Base-by-base conservation (phyloP, 2,888 invertebrate species). In the Hydrotaea diabolus region DNA sequence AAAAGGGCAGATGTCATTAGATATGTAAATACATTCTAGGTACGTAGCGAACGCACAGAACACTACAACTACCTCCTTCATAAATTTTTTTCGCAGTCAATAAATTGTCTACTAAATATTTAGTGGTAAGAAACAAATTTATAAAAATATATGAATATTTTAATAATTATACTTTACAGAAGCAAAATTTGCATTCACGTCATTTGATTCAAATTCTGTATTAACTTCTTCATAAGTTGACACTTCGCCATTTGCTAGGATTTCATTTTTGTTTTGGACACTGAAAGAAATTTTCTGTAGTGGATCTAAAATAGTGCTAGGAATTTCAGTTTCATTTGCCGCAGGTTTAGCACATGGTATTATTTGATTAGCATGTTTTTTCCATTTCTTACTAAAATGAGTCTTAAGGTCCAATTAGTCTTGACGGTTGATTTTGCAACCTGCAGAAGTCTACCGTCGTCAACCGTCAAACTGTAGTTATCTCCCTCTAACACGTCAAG, bases 301-400 rank as follows among this genome's bases (percentile, higher is more conserved):
- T 39, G 39, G 39, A 39, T 39, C 76, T 53, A n/a, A 21, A 8
- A 64, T 0, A 0, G 64, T 64, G 1, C 19, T 55, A 7, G 64
- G 76, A 19, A 76, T 23, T 36, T 64, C 66, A 0, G 15, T 17
- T 49, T 77, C 49, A 49, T 21, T 23, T 36, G 15, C 21, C 39
- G 31, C 9, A 17, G 59, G 26, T 49, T 26, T 46, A 15, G n/a
- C 46, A 59, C 77, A 77, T 8, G 39, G 9, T 39, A 39, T 39
- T 11, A 39, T 39, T 4, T 80, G 80, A 43, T 80, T 74, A 36
- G 43, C 55, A 73, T 80, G 80, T 23, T 69, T 57, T 69, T 80
- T 80, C 80, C 80, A 80, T 26, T 13, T 57, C 57, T 66, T 74
- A 46, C 73, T 21, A 26, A 15, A 17, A 26, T 31, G n/a, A 36